Evolutionary conservation across 2,113 vertebrate genomes (phyloP), one percentile per base, ranked within the genome.

Genomic region (Brachypodius melanocephalos): DNA sequence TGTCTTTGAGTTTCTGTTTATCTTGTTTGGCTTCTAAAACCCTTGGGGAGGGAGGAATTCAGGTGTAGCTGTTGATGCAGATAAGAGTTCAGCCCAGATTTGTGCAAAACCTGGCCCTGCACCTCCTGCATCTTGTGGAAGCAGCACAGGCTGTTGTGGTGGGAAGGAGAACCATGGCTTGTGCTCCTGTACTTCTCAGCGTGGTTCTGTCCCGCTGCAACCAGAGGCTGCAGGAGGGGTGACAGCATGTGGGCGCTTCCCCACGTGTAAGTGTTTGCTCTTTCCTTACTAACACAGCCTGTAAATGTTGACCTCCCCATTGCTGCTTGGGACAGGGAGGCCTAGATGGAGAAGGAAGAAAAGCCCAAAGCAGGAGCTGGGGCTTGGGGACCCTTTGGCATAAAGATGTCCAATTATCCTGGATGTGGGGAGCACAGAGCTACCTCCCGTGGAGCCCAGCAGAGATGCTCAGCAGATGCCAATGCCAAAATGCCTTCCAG

Each of bases 221-320:
- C 45, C 40, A 24, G 67, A 5, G 6, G 57, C 2, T 2, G 67
- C 51, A 83, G 45, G 49, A 77, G n/a, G 22, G 36, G 52, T 4
- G 5, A 57, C 42, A 48, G 46, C 49, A 40, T 0, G 0, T 46
- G 55, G 34, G 21, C 8, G 6, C 63, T 73, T 82, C 25, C 58
- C 32, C 40, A 34, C 0, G 0, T 40, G 62, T 57, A 78, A 82
- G 54, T 0, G 0, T 75, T 34, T 51, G 45, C 9, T 62, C 21
- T 75, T 61, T 68, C 48, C 49, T 26, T 54, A 1, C 36, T 22
- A n/a, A 48, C 2, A 5, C 21, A 31, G 11, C 0, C 0, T 54
- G 32, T 63, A 38, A 85, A 68, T 9, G 12, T 15, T 4, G 22
- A 66, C 52, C 14, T 79, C 34, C 34, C 21, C 1, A 6, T 19